These are phyloP conservation scores for Dolomedes plantarius DNA, from an alignment of 2,888 invertebrate genomes.

Conservation along the genomic window DNA sequence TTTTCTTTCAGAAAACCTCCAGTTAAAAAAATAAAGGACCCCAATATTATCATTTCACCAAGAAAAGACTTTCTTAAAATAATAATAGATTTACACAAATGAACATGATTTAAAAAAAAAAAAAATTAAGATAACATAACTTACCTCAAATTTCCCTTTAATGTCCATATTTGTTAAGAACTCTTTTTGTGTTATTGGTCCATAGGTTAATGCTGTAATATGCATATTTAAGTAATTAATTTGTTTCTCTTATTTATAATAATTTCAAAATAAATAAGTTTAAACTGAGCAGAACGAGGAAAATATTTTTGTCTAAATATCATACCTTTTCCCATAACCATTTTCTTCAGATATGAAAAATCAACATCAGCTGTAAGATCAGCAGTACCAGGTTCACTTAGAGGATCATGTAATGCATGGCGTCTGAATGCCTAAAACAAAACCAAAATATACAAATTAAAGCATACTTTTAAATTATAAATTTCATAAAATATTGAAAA, in stretches of 20 bases:
- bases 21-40: too few relatives aligned
- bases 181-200: conserved; percentile 89
- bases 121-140: too few relatives aligned
- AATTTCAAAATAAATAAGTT: too few relatives aligned
- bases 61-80: too few relatives aligned
- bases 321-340: conserved; percentile 77
- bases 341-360: conserved; percentile 85
- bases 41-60: too few relatives aligned
- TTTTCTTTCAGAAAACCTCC: too few relatives aligned
- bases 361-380: conserved; percentile 99
- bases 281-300: too few relatives aligned
- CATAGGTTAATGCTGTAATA: conserved; percentile 82
- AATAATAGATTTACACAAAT: too few relatives aligned
- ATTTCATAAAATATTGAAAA: too few relatives aligned
- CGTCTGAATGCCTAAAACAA: conserved; percentile 83
- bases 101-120: too few relatives aligned
- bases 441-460: too few relatives aligned
- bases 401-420: conserved; percentile 90
- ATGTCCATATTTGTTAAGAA: conserved; percentile 91
- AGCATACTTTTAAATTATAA: background rate
- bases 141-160: conserved; percentile 84
- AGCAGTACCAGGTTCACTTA: conserved; percentile 88
- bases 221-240: background rate
- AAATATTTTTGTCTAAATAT: too few relatives aligned
- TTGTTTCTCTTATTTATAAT: background rate